Conservation (phyloP, 2,113 vertebrate genomes). For the Mormyrus lacerda region DNA sequence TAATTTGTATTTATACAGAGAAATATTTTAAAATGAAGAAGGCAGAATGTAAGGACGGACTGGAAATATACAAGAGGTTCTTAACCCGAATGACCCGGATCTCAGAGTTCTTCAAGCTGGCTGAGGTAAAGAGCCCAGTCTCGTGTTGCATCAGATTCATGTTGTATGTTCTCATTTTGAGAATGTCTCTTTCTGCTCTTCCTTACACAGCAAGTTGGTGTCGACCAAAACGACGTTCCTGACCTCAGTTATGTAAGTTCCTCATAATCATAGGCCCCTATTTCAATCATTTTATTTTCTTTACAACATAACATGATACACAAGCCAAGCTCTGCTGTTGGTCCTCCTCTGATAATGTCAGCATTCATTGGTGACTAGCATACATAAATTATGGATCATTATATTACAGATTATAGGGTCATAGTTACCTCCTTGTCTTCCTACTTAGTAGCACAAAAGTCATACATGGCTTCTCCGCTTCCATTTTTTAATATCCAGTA, state of each 20-base stretch:
- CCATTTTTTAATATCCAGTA: neutral
- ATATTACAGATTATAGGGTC: neutral
- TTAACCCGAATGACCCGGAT: conserved; percentile 95
- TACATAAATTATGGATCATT: neutral
- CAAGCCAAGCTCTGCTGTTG: neutral
- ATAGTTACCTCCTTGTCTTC: neutral
- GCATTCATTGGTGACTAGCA: neutral
- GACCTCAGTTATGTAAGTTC: conserved; percentile 95
- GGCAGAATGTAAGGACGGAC: conserved; percentile 92
- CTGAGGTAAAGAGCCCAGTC: conserved; percentile 69
- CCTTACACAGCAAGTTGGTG: conserved; percentile 85
- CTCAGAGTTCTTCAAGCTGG: conserved; percentile 95
- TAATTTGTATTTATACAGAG: conserved; percentile 61
- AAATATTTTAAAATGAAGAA: conserved; percentile 99
- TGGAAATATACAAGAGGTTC: conserved; percentile 99
- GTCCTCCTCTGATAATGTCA: neutral
- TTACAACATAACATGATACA: neutral
- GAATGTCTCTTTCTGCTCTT: conserved; percentile 17
- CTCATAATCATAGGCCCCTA: neutral
- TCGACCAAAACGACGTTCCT: conserved; percentile 98
- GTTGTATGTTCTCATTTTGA: neutral
- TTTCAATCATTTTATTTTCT: neutral
- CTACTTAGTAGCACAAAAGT: neutral
- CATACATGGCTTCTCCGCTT: neutral
- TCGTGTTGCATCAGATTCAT: neutral